Evolutionary conservation across 2,113 vertebrate genomes (phyloP).

Genomic region (Felis chaus): DNA sequence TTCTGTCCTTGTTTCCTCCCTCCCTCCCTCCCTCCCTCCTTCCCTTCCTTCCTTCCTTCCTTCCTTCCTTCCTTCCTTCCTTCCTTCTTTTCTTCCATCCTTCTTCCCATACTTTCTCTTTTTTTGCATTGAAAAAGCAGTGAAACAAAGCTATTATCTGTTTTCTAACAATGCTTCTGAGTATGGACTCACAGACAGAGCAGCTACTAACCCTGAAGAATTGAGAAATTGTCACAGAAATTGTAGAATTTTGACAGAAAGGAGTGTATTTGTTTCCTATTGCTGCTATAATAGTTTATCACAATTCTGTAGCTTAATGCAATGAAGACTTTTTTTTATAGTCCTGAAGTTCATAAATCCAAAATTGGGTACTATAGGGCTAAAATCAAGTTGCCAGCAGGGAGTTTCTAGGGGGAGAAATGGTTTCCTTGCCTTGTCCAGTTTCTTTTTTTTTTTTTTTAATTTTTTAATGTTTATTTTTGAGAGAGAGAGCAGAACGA

Average conservation of each 20-base stretch:
- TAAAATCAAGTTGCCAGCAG: background rate
- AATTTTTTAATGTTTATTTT: too few species aligned
- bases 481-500: too few species aligned
- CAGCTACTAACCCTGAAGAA: background rate
- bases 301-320: background rate
- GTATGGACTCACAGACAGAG: background rate
- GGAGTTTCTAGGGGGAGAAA: background rate
- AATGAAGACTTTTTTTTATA: background rate
- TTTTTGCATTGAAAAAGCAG: background rate
- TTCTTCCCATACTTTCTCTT: background rate
- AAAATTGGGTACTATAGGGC: background rate
- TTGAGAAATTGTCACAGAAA: background rate
- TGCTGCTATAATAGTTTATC: background rate
- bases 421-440: background rate
- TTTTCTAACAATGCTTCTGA: background rate
- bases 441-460: background rate
- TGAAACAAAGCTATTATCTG: background rate
- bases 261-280: background rate
- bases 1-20: background rate
- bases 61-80: fast-evolving
- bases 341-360: background rate
- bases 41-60: background rate
- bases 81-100: background rate
- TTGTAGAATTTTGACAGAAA: background rate
- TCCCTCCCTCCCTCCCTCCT: fast-evolving